phyloP scores from a whole-genome alignment of 1,140 invertebrate species.

The Drosophila melanica region DNA sequence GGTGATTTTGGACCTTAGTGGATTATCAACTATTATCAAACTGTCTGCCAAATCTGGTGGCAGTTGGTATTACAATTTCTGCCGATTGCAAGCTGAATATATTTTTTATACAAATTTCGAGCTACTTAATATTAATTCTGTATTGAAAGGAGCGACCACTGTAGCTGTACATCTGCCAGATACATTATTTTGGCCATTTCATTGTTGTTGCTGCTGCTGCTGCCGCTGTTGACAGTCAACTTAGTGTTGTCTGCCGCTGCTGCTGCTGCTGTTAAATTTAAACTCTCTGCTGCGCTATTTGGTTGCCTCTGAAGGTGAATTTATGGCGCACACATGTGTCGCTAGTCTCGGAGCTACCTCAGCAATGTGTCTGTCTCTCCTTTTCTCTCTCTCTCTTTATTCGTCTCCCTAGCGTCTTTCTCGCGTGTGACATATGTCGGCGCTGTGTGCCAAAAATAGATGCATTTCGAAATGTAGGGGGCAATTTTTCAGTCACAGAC shows the following conservation, averaged over 20 bases:
- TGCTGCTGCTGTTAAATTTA: slow-evolving; percentile 69
- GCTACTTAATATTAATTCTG: neutral
- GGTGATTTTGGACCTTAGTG: too few relatives aligned
- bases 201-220: slow-evolving; percentile 35
- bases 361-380: slow-evolving; percentile 13
- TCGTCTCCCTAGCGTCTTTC: slow-evolving; percentile 5
- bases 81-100: too few relatives aligned
- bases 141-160: neutral
- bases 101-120: neutral
- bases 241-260: slow-evolving; percentile 42
- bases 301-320: slow-evolving; percentile 75
- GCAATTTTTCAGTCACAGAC: slow-evolving; percentile 56
- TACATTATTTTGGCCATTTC: slow-evolving; percentile 33
- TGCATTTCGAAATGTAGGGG: slow-evolving; percentile 73
- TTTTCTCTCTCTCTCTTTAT: slow-evolving; percentile 22
- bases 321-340: slow-evolving; percentile 79
- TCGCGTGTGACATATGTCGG: slow-evolving; percentile 70
- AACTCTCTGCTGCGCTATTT: slow-evolving; percentile 76
- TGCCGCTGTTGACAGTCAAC: slow-evolving; percentile 53
- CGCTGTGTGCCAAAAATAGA: slow-evolving; percentile 62
- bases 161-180: slow-evolving; percentile 10
- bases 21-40: too few relatives aligned
- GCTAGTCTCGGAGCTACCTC: slow-evolving; percentile 46
- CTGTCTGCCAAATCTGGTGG: too few relatives aligned
- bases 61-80: too few relatives aligned